Conservation (phyloP, 2,888 invertebrate genomes). For the Macroteleia sp. region DNA sequence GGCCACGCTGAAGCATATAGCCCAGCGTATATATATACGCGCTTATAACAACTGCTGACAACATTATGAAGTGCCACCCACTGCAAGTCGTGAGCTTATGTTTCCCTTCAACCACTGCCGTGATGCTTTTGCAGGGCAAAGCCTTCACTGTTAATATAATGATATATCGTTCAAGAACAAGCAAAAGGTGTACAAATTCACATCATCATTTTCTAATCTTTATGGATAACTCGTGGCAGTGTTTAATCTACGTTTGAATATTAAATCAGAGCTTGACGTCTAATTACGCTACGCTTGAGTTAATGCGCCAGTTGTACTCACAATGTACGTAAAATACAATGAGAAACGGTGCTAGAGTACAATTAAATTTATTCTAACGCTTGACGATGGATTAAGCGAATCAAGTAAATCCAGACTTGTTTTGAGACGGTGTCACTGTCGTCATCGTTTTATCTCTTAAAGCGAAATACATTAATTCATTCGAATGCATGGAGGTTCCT, state of each 20-base stretch:
- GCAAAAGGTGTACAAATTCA: constrained; percentile 13
- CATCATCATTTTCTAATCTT: constrained; percentile 17
- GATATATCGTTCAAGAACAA: constrained; percentile 16
- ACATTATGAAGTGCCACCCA: constrained; percentile 80
- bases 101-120: constrained; percentile 38
- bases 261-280: constrained; percentile 28
- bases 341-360: constrained; percentile 26
- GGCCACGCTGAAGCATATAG: constrained; percentile 59
- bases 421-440: constrained; percentile 58
- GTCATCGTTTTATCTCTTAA: constrained; percentile 51
- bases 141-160: constrained; percentile 40
- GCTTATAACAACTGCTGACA: constrained; percentile 81
- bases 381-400: constrained; percentile 47
- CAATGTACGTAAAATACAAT: constrained; percentile 11
- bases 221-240: background rate
- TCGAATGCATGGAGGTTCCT: constrained; percentile 57
- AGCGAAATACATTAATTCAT: constrained; percentile 59
- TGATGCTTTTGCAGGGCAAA: constrained; percentile 25
- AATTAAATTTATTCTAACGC: constrained; percentile 49
- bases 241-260: constrained; percentile 27
- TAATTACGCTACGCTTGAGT: constrained; percentile 24
- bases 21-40: constrained; percentile 72
- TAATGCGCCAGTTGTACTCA: constrained; percentile 18
- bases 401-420: constrained; percentile 55
- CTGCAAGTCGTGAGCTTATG: constrained; percentile 29